Percentiles rank a stretch among this genome's conserved stretches.
Conservation (phyloP, 2,888 invertebrate species). For the Aphodius sticticus region DNA sequence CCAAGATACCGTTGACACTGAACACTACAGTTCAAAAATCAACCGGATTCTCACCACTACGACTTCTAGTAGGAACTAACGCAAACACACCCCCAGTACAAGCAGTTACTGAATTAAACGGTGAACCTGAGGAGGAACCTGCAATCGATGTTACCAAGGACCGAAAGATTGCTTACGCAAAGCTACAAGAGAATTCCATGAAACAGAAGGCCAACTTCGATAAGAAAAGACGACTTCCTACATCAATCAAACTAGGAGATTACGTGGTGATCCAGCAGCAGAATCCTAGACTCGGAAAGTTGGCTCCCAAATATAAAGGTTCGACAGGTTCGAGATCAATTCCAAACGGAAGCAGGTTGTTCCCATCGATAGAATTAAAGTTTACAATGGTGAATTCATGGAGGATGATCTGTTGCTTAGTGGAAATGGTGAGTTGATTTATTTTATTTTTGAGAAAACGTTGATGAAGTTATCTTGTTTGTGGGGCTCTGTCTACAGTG, state of each 20-base stretch:
- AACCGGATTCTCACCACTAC: slow-evolving; percentile 30
- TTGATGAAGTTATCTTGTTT: no score
- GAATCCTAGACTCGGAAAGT: slow-evolving; percentile 15
- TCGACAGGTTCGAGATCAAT: slow-evolving; percentile 14
- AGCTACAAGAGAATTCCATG: slow-evolving; percentile 10
- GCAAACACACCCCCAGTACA: slow-evolving; percentile 13
- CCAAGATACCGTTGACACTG: slow-evolving; percentile 24
- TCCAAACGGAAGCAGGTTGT: slow-evolving; percentile 6
- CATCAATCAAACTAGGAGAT: neutral
- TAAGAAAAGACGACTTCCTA: neutral
- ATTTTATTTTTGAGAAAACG: no score
- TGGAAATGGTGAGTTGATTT: no score
- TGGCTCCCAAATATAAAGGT: slow-evolving; percentile 28
- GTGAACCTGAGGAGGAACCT: neutral
- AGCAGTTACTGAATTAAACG: slow-evolving; percentile 14
- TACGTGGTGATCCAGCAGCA: slow-evolving; percentile 19
- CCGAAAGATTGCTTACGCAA: slow-evolving; percentile 27
- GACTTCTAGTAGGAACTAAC: slow-evolving; percentile 26
- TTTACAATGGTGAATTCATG: slow-evolving; percentile 5
- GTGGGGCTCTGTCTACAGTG: no score
- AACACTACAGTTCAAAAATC: slow-evolving; percentile 32
- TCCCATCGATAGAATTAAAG: slow-evolving; percentile 5
- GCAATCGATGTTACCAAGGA: slow-evolving; percentile 5
- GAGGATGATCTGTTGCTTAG: neutral
- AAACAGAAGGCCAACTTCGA: slow-evolving; percentile 8